Conservation (phyloP, 2,888 invertebrate genomes). For the Callimorpha dominula region DNA sequence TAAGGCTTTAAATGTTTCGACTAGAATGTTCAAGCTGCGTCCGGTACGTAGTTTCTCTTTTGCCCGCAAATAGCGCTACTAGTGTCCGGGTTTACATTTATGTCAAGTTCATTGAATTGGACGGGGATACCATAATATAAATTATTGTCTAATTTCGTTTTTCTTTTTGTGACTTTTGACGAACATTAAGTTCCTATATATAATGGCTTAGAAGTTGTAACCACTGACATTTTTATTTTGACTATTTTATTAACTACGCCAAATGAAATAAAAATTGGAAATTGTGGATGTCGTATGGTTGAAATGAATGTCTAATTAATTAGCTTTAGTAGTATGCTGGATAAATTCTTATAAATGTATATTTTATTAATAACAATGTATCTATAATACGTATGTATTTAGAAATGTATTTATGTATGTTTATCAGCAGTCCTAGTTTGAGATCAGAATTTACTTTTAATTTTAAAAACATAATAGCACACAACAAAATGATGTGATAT, state of each 20-base stretch:
- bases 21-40: constrained; percentile 75
- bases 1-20: constrained; percentile 28
- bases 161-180: background rate
- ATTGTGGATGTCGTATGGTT: too few species aligned
- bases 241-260: too few species aligned
- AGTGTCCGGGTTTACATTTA: constrained; percentile 60
- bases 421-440: too few species aligned
- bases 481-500: too few species aligned
- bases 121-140: constrained; percentile 47
- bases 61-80: constrained; percentile 63
- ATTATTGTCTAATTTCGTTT: constrained; percentile 16
- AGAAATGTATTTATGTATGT: too few species aligned
- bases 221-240: background rate
- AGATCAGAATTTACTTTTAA: too few species aligned
- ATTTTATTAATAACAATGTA: too few species aligned
- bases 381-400: too few species aligned
- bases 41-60: constrained; percentile 63
- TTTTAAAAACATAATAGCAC: too few species aligned
- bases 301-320: too few species aligned
- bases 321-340: too few species aligned
- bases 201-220: background rate
- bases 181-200: background rate
- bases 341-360: too few species aligned
- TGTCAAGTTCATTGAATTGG: constrained; percentile 38
- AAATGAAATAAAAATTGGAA: background rate